phyloP scores from a whole-genome alignment of 2,888 invertebrate genomes.

The Stenotaenia linearis region DNA sequence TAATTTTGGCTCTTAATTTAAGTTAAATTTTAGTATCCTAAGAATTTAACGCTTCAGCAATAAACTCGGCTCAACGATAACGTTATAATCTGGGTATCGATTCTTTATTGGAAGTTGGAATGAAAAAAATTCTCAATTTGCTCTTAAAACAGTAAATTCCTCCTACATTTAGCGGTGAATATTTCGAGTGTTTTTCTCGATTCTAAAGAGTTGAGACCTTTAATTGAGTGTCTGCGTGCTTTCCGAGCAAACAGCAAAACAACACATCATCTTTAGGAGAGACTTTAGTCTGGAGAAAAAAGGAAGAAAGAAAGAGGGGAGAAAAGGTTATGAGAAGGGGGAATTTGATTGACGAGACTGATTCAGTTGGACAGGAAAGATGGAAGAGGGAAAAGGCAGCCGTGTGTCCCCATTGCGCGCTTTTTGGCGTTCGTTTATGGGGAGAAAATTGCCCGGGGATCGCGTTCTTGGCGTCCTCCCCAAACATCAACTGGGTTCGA shows the following conservation, averaged over 20 bases:
- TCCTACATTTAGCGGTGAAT: too few relatives aligned
- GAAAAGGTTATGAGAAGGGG: neutral
- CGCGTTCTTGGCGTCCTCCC: constrained; percentile 23
- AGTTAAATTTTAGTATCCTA: too few relatives aligned
- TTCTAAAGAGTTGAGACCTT: too few relatives aligned
- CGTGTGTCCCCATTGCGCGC: constrained; percentile 24
- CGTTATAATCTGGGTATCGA: too few relatives aligned
- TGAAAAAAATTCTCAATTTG: too few relatives aligned
- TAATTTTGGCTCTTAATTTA: too few relatives aligned
- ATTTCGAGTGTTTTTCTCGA: too few relatives aligned
- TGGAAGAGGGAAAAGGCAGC: constrained; percentile 3
- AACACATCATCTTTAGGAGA: neutral
- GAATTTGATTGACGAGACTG: constrained; percentile 26
- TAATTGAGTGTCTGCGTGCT: too few relatives aligned
- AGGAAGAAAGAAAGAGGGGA: neutral
- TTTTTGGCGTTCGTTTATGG: constrained; percentile 20
- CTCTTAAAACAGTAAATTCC: too few relatives aligned
- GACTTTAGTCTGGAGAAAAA: neutral
- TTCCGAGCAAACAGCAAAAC: neutral
- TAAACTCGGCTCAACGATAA: too few relatives aligned
- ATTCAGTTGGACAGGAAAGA: constrained; percentile 24
- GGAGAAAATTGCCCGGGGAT: constrained; percentile 22
- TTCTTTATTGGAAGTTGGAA: too few relatives aligned
- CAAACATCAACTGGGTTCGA: constrained; percentile 21
- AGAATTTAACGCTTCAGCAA: too few relatives aligned